phyloP scores from a whole-genome alignment of 1,140 invertebrate genomes.

The Aphaenogaster floridana region DNA sequence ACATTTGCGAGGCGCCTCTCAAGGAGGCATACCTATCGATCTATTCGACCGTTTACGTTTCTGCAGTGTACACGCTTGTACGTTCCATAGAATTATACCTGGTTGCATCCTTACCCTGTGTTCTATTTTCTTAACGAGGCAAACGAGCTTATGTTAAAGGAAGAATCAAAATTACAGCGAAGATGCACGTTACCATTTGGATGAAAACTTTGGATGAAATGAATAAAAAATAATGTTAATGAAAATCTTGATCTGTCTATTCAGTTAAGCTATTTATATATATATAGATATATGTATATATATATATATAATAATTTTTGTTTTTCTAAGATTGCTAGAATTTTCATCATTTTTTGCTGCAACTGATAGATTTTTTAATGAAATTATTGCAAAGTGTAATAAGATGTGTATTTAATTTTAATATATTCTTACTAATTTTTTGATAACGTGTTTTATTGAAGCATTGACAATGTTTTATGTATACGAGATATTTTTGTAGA shows the following conservation, averaged over 20 bases:
- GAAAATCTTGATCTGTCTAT: background rate
- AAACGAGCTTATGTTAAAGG: background rate
- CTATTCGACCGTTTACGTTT: constrained; percentile 42
- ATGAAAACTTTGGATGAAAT: background rate
- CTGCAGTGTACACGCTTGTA: constrained; percentile 24
- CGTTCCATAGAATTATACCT: constrained; percentile 1
- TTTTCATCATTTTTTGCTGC: background rate
- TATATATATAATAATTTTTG: background rate
- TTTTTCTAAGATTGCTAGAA: background rate
- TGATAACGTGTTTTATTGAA: background rate
- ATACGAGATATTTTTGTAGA: background rate
- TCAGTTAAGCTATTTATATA: background rate
- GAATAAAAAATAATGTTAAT: background rate
- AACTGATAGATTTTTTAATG: background rate
- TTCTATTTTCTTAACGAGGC: constrained; percentile 23
- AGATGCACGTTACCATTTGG: background rate
- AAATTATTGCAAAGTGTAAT: background rate
- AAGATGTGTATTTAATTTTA: background rate
- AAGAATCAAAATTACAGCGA: background rate
- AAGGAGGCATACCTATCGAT: constrained; percentile 61
- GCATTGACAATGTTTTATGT: background rate
- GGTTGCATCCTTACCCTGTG: constrained; percentile 21
- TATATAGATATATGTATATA: background rate
- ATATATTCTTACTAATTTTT: background rate
- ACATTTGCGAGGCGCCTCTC: constrained; percentile 40